These are phyloP conservation scores for Glossophaga mutica DNA, from an alignment of 2,797 vertebrate species.

Conservation along the genomic window DNA sequence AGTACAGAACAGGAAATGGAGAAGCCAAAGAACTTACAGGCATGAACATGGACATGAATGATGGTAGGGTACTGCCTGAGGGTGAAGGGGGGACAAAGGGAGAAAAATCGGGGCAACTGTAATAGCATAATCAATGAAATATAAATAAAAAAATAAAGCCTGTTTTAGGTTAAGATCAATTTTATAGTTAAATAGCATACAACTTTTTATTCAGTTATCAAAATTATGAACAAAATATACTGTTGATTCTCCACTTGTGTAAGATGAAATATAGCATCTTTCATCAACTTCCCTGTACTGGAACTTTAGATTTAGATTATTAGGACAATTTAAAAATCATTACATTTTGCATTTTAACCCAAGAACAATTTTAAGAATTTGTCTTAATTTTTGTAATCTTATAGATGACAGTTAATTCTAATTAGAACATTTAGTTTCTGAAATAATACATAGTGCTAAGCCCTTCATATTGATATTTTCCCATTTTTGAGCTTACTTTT, in stretches of 20 bases:
- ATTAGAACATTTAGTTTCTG: background rate
- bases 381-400: background rate
- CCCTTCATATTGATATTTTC: background rate
- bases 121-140: background rate
- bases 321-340: background rate
- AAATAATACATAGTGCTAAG: background rate
- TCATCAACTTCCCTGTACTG: background rate
- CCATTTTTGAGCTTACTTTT: background rate
- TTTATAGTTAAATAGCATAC: background rate
- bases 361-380: background rate
- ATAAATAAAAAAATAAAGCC: background rate
- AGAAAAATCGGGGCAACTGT: background rate
- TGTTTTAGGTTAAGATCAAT: background rate
- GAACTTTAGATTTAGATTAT: background rate
- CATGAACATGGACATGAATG: background rate
- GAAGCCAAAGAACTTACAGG: background rate
- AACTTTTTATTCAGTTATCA: background rate
- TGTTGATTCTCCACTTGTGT: background rate
- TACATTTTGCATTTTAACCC: slow-evolving; percentile 15
- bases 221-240: background rate
- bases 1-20: too few relatives aligned
- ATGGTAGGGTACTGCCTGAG: background rate
- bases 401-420: slow-evolving; percentile 17
- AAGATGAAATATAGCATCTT: background rate
- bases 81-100: background rate